Base-by-base conservation (phyloP, 2,113 vertebrate species). In the Corythornis vintsioides region DNA sequence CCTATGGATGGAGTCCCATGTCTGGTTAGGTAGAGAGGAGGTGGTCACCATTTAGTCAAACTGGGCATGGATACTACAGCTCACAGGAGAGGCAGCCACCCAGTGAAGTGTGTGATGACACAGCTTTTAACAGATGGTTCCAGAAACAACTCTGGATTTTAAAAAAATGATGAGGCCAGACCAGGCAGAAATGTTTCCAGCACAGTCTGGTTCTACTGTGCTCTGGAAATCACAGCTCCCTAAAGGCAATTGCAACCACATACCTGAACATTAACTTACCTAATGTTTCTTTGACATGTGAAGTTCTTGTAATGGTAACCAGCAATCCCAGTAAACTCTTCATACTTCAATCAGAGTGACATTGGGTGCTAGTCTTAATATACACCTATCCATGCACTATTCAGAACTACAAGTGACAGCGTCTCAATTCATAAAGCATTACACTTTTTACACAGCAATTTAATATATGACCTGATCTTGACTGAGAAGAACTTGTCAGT, bases 121-220 rank as follows among this genome's bases (percentile, higher is more conserved):
- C 31, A 95, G 33, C 38, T 83, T 88, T 66, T 83, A 88, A 83
- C n/a, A 80, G 79, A 80, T 42, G 38, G 29, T n/a, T 84, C 81
- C 65, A 75, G 82, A 89, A 92, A 79, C 31, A 73, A 10, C 14
- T 78, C 47, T 65, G 53, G 53, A 72, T 79, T 93, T 96, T 88
- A 91, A 91, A 61, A 35, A 89, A 91, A 79, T 25, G 53, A 14
- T 85, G 38, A 50, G 76, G 40, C 6, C 81, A 75, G 48, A 78
- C 18, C 16, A 89, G 59, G 72, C 57, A 82, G 70, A 92, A 65
- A 33, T 38, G 59, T 63, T 85, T 94, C 59, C 66, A 87, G 59
- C 63, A 72, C 40, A 69, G 67, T 28, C 42, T 69, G 55, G 33
- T 38, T 82, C 20, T 67, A 35, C 25, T 53, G 11, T 1, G 3